phyloP scores from a whole-genome alignment of 1,140 invertebrate genomes.

The Zaprionus kolodkinae region DNA sequence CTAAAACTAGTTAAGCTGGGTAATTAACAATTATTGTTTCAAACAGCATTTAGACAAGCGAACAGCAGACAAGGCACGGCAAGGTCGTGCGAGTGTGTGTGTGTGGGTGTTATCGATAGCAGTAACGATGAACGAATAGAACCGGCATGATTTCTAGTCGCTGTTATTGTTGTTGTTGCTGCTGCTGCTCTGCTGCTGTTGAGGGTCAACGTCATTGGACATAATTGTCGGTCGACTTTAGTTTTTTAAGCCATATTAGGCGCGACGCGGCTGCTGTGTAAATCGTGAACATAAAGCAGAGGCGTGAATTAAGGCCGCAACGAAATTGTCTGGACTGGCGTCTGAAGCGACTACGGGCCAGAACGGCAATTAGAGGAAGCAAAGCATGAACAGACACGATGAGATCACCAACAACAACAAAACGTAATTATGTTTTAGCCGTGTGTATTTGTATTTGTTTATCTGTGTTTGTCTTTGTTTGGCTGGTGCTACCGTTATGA shows the following conservation, averaged over 20 bases:
- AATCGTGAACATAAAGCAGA: conserved; percentile 37
- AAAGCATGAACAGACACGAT: conserved; percentile 25
- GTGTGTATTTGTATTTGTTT: conserved; percentile 9
- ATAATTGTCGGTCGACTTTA: conserved; percentile 50
- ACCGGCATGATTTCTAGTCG: conserved; percentile 24
- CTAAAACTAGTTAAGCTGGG: conserved; percentile 1
- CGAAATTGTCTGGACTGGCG: conserved; percentile 43
- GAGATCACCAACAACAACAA: conserved; percentile 53
- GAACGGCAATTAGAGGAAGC: conserved; percentile 42
- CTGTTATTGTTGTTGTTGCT: conserved; percentile 7
- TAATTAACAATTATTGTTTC: conserved; percentile 28
- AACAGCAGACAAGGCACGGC: conserved; percentile 18
- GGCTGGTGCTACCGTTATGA: conserved; percentile 7
- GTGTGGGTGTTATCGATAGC: conserved; percentile 51
- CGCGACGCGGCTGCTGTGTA: conserved; percentile 53
- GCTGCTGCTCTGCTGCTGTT: conserved; percentile 4
- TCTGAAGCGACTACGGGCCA: not conserved
- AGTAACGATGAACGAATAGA: conserved; percentile 7
- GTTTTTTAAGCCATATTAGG: conserved; percentile 65
- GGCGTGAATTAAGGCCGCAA: conserved; percentile 74
- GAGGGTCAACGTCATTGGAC: conserved; percentile 72
- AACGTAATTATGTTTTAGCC: conserved; percentile 38
- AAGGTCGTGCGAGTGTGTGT: conserved; percentile 34
- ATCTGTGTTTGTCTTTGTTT: conserved; percentile 1
- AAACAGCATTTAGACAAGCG: conserved; percentile 24